These are phyloP conservation scores for Megaptera novaeangliae DNA, from an alignment of 2,113 vertebrate genomes.

Conservation along the genomic window DNA sequence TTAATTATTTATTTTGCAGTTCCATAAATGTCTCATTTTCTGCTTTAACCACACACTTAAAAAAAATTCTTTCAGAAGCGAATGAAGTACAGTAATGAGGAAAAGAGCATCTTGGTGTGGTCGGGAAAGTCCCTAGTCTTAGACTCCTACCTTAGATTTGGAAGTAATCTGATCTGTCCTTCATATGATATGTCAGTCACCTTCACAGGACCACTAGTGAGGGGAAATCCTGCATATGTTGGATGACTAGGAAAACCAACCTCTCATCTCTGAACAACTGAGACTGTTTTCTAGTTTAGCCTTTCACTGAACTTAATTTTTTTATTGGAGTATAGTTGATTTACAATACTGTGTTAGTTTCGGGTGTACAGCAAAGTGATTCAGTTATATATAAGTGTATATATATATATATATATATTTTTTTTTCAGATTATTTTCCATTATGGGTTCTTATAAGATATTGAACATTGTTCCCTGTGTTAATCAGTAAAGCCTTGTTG, in stretches of 20 bases:
- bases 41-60: neutral
- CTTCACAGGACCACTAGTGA: neutral
- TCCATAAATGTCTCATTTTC: neutral
- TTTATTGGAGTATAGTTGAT: neutral
- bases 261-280: neutral
- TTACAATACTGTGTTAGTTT: neutral
- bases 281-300: neutral
- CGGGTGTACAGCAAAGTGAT: neutral
- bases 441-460: neutral
- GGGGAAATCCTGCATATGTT: neutral
- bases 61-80: neutral
- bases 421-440: neutral
- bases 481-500: too few relatives aligned
- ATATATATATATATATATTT: neutral
- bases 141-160: neutral
- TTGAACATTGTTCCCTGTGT: neutral
- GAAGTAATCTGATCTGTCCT: neutral
- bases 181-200: neutral
- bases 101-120: neutral
- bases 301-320: neutral
- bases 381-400: neutral
- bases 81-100: neutral
- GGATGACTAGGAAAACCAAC: neutral
- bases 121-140: neutral
- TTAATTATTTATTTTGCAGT: neutral